Conservation (phyloP, 2,888 invertebrate species). For the Tethea ocularis region DNA sequence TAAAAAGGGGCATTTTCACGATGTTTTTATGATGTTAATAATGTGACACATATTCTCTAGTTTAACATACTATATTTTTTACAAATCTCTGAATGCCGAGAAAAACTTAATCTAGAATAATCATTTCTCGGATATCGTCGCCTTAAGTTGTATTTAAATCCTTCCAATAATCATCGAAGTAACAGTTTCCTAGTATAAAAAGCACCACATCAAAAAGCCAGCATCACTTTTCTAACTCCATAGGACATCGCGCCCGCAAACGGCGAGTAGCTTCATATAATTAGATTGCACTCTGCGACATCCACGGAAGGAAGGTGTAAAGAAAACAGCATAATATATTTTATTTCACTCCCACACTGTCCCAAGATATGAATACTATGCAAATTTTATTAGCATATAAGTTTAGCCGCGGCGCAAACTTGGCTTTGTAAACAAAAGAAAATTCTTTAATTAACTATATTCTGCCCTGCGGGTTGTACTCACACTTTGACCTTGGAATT, state of each 20-base stretch:
- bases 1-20: too few species aligned
- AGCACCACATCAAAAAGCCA: constrained; percentile 5
- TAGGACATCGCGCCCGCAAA: constrained; percentile 34
- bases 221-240: constrained; percentile 8
- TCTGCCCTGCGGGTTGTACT: too few species aligned
- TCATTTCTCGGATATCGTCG: too few species aligned
- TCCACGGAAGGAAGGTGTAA: constrained; percentile 46
- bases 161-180: too few species aligned
- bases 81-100: too few species aligned
- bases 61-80: too few species aligned
- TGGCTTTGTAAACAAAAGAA: not conserved
- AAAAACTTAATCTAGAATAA: too few species aligned
- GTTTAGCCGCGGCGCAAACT: not conserved
- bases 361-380: constrained; percentile 19
- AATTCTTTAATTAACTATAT: not conserved
- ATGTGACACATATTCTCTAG: too few species aligned
- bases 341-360: constrained; percentile 27
- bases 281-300: constrained; percentile 47
- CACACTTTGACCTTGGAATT: too few species aligned
- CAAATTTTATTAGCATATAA: constrained; percentile 4
- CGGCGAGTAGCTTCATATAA: constrained; percentile 44
- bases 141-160: too few species aligned
- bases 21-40: too few species aligned
- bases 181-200: not conserved
- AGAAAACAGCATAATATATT: constrained; percentile 51